Conservation (phyloP, 2,888 invertebrate genomes). For the Melanostoma scalare region DNA sequence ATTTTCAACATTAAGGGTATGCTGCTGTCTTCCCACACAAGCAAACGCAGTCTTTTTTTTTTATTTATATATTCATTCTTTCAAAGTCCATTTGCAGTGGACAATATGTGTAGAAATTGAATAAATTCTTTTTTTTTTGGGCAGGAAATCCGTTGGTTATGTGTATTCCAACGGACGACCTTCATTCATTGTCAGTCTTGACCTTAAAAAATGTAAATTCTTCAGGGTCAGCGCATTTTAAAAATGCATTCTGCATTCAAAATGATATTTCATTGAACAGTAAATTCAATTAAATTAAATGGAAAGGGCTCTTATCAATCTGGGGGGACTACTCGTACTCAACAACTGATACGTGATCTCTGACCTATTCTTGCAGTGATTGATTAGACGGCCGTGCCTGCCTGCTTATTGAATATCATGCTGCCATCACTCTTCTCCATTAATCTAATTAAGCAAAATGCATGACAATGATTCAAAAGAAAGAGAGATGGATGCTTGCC, state of each 20-base stretch:
- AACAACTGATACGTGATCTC: slow-evolving; percentile 51
- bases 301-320: slow-evolving; percentile 59
- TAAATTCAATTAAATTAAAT: slow-evolving; percentile 59
- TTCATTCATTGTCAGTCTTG: slow-evolving; percentile 36
- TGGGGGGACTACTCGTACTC: slow-evolving; percentile 31
- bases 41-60: neutral
- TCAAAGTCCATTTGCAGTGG: neutral
- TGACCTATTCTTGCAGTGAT: slow-evolving; percentile 56
- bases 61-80: neutral
- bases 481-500: slow-evolving; percentile 14
- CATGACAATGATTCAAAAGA: slow-evolving; percentile 64
- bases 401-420: neutral
- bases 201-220: slow-evolving; percentile 22
- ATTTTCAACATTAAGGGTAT: slow-evolving; percentile 17
- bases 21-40: slow-evolving; percentile 26
- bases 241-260: slow-evolving; percentile 16
- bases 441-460: slow-evolving; percentile 67
- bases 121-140: slow-evolving; percentile 3
- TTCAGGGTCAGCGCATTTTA: slow-evolving; percentile 28
- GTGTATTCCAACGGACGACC: slow-evolving; percentile 23
- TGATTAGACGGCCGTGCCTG: slow-evolving; percentile 43
- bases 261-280: slow-evolving; percentile 6
- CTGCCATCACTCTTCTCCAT: slow-evolving; percentile 32
- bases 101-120: neutral
- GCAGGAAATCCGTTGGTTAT: slow-evolving; percentile 48